phyloP scores from a whole-genome alignment of 2,797 vertebrate genomes.

The Pitangus sulphuratus region DNA sequence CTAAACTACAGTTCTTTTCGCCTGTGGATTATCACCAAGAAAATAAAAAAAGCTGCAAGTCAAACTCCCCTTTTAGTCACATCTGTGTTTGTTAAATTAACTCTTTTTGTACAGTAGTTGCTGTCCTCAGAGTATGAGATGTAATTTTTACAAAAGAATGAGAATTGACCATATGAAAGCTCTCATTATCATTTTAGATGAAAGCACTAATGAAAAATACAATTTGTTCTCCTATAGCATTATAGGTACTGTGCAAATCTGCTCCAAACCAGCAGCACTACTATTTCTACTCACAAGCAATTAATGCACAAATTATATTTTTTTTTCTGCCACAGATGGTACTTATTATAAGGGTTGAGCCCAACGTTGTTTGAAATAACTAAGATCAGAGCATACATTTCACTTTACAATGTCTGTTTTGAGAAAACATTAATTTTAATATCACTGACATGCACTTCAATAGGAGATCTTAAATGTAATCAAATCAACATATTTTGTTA shows the following conservation, averaged over 20 bases:
- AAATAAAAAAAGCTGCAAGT: neutral
- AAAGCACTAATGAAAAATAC: neutral
- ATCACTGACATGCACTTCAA: neutral
- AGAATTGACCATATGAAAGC: neutral
- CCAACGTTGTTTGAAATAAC: neutral
- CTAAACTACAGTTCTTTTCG: neutral
- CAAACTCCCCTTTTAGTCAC: neutral
- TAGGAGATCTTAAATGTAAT: neutral
- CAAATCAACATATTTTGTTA: neutral
- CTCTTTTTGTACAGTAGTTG: neutral
- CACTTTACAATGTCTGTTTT: neutral
- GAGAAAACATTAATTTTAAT: constrained; percentile 26
- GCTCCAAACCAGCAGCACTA: neutral
- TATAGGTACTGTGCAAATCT: neutral
- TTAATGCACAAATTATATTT: neutral
- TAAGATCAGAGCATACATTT: neutral
- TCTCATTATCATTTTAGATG: neutral
- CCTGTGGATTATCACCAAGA: neutral
- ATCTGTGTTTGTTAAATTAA: neutral
- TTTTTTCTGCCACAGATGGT: neutral
- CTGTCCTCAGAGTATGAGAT: neutral
- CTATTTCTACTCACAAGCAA: neutral
- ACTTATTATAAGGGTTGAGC: neutral
- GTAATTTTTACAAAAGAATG: neutral
- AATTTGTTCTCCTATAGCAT: neutral